Conservation (phyloP, 2,888 invertebrate genomes). For the Cybosia mesomella region DNA sequence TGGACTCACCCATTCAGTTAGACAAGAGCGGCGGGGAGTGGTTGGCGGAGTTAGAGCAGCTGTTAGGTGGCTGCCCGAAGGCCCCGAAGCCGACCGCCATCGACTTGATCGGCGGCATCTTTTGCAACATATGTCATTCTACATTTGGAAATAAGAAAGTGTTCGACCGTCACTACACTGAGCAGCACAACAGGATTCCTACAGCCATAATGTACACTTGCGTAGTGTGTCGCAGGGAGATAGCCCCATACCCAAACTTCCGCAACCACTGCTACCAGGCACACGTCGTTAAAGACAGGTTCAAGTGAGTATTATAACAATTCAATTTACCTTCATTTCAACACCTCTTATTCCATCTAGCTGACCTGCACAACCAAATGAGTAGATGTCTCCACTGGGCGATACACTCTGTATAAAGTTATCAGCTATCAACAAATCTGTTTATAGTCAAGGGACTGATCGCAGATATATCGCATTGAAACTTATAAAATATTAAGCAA, state of each 20-base stretch:
- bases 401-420: too few species aligned
- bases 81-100: conserved; percentile 74
- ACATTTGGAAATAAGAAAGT: conserved; percentile 83
- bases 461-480: too few species aligned
- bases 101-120: conserved; percentile 84
- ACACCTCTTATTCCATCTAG: neutral
- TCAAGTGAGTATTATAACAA: conserved; percentile 74
- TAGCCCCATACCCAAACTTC: conserved; percentile 85
- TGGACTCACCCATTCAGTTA: conserved; percentile 62
- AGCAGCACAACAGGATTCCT: conserved; percentile 65
- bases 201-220: conserved; percentile 84
- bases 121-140: conserved; percentile 85
- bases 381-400: too few species aligned
- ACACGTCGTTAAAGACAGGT: conserved; percentile 86
- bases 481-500: too few species aligned
- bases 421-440: too few species aligned
- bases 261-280: conserved; percentile 87
- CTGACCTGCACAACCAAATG: too few species aligned
- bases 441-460: too few species aligned
- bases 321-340: neutral
- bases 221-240: conserved; percentile 85
- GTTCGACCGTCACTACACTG: conserved; percentile 84
- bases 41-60: conserved; percentile 43
- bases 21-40: conserved; percentile 29
- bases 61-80: conserved; percentile 53